Conservation (phyloP, 2,113 vertebrate species). For the Cephalopholis sonnerati region DNA sequence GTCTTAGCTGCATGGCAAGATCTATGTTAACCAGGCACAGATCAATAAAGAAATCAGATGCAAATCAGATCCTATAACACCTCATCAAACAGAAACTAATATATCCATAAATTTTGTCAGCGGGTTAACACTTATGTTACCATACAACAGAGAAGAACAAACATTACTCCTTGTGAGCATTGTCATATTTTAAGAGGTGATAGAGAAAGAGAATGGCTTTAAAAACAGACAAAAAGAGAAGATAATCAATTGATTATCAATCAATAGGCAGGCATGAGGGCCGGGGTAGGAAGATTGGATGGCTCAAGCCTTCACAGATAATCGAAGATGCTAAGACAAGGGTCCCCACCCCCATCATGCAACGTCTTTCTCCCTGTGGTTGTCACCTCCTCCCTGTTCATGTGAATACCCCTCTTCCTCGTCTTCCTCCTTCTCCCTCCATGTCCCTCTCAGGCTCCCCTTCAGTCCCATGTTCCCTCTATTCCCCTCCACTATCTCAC, state of each 20-base stretch:
- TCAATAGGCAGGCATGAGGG: constrained; percentile 61
- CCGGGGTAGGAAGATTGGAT: constrained; percentile 55
- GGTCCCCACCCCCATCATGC: constrained; percentile 64
- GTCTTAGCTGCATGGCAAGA: constrained; percentile 11
- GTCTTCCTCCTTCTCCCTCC: constrained; percentile 25
- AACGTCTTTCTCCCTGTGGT: constrained; percentile 54
- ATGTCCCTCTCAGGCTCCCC: constrained; percentile 37
- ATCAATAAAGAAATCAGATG: constrained; percentile 69
- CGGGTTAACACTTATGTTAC: background rate
- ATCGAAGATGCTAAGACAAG: constrained; percentile 69
- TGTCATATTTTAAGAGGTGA: constrained; percentile 14
- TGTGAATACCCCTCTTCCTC: constrained; percentile 43
- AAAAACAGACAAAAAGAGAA: constrained; percentile 63
- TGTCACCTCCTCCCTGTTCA: constrained; percentile 53
- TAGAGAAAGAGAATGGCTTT: constrained; percentile 29
- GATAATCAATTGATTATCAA: constrained; percentile 80
- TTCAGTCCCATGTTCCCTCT: constrained; percentile 43
- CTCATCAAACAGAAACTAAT: constrained; percentile 47
- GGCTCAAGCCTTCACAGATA: constrained; percentile 66
- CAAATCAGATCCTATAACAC: constrained; percentile 48
- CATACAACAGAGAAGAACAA: background rate
- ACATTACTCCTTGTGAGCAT: background rate
- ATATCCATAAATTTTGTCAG: constrained; percentile 25
- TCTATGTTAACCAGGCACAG: constrained; percentile 27
- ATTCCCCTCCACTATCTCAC: constrained; percentile 56